Base-by-base conservation (phyloP, 2,888 invertebrate genomes). In the Lissonota sp. region DNA sequence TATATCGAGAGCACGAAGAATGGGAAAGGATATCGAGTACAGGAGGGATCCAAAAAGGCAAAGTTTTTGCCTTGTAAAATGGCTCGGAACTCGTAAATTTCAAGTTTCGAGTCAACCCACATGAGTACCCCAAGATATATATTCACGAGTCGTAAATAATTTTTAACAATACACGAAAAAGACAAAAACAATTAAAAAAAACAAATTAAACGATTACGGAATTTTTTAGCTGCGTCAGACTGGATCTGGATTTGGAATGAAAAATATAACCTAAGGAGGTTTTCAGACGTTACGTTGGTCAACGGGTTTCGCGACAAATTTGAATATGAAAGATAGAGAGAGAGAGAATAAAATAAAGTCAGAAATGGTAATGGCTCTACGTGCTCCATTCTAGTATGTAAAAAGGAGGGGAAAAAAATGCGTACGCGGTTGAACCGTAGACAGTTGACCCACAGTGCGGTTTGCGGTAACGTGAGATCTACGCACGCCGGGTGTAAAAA, bases 11-110 rank as follows among this genome's bases (percentile, higher is more conserved):
- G 53, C 69, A 63, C 49, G 67, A 71, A 55, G 74, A 70, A 79
- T 67, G 60, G 70, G 73, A 76, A 58, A 55, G 55, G 66, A 71
- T 60, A 76, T 57, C 69, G 71, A 58, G 70, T 76, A 53, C 46
- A 69, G 62, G 55, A 73, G 66, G 46, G 63, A 64, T 42, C 12
- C 66, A 60, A 57, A 10, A 42, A 16, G 44, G 64, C 51, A 60
- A 83, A 84, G 79, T 84, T 84, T 26, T 26, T 83, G 71, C 83
- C 70, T 82, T 83, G 71, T 83, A 82, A 84, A n/a, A 84, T 83
- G 79, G 80, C 37, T 3, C 57, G 67, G n/a, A n/a, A 69, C 69
- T n/a, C 49, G 69, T 77, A 77, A 77, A 77, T 78, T 81, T 81
- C 77, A 76, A 82, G 57, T 79, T 79, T 60, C 74, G 16, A 8